These are phyloP conservation scores for Mustelus asterias DNA, from an alignment of 2,113 vertebrate genomes.

Conservation along the genomic window DNA sequence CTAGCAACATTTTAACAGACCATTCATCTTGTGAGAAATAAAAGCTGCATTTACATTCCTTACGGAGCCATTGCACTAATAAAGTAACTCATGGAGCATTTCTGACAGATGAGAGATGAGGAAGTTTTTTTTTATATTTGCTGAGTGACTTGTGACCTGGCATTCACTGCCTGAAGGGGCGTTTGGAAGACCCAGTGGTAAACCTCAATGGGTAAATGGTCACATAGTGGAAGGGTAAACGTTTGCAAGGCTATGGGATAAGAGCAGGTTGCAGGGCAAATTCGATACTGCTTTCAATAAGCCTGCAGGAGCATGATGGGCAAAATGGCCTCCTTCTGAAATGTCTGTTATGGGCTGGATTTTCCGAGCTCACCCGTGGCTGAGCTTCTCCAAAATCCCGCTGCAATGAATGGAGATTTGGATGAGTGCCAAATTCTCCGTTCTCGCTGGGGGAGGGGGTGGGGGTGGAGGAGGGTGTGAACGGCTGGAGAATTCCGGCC, in stretches of 20 bases:
- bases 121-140: not conserved
- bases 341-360: not conserved
- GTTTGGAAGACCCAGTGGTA: not conserved
- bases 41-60: not conserved
- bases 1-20: not conserved
- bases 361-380: no score
- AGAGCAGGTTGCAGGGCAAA: not conserved
- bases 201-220: not conserved
- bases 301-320: not conserved
- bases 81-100: not conserved
- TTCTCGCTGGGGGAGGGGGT: no score
- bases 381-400: no score
- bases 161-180: not conserved
- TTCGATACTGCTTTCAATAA: not conserved
- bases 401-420: no score
- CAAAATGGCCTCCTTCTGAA: not conserved
- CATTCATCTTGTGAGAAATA: not conserved
- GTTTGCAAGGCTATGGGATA: not conserved
- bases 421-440: no score
- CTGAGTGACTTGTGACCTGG: not conserved
- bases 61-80: not conserved
- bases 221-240: not conserved
- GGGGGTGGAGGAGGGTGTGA: no score
- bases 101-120: not conserved
- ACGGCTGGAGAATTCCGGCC: no score